Conservation (phyloP, 2,888 invertebrate genomes). For the Ochropleura plecta region DNA sequence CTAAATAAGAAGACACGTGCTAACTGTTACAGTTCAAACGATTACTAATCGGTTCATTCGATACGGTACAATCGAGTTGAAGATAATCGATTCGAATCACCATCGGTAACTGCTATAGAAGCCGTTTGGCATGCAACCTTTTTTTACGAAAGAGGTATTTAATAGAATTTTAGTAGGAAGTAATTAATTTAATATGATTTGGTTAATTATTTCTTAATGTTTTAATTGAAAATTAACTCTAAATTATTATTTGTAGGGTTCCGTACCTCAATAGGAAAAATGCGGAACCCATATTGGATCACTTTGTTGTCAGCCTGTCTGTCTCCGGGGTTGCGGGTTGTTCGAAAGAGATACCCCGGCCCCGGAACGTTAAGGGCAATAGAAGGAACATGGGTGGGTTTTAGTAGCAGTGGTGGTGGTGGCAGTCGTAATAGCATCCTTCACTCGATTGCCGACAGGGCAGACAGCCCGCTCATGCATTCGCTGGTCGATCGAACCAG, state of each 20-base stretch:
- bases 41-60: constrained; percentile 60
- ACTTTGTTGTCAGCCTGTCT: no score
- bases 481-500: no score
- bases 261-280: no score
- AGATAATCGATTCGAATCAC: constrained; percentile 49
- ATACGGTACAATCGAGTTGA: constrained; percentile 44
- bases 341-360: no score
- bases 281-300: no score
- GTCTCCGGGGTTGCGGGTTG: no score
- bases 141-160: constrained; percentile 50
- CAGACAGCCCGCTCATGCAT: no score
- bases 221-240: constrained; percentile 16
- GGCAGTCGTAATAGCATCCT: no score
- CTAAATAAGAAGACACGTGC: constrained; percentile 55
- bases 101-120: constrained; percentile 33
- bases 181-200: constrained; percentile 41
- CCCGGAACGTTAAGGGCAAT: no score
- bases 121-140: constrained; percentile 48
- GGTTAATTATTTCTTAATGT: constrained; percentile 21
- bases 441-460: no score
- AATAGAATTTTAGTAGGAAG: constrained; percentile 40
- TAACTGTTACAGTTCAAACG: constrained; percentile 56
- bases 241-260: not conserved
- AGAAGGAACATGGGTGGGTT: no score
- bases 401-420: no score